A percentile compares a stretch with the other conserved stretches of the same genome.
Conservation (phyloP, 2,888 invertebrate genomes). For the Phytoseiulus persimilis region DNA sequence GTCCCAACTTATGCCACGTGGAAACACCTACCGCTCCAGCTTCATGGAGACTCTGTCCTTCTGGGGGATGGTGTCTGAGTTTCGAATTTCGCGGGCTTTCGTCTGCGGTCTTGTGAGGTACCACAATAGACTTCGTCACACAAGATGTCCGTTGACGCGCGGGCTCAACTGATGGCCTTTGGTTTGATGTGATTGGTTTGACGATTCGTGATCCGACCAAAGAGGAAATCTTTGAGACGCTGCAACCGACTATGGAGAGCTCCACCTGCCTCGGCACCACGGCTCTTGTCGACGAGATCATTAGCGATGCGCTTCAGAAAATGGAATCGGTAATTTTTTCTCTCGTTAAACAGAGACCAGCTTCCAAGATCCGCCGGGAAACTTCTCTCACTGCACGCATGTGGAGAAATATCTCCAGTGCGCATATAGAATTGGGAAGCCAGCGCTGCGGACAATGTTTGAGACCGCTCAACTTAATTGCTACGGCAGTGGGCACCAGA, state of each 20-base stretch:
- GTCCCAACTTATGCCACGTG: too few species aligned
- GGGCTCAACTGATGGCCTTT: background rate
- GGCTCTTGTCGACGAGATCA: slow-evolving; percentile 19
- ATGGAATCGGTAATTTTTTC: background rate
- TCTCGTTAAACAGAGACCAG: background rate
- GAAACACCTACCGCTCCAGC: too few species aligned
- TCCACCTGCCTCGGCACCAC: background rate
- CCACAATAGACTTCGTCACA: background rate
- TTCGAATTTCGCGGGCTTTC: background rate
- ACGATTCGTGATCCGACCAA: background rate
- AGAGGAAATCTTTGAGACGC: background rate
- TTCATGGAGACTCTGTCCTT: too few species aligned
- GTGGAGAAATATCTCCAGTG: too few species aligned
- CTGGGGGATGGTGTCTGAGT: too few species aligned
- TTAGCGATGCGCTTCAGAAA: slow-evolving; percentile 19
- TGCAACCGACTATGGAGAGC: background rate
- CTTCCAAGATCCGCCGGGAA: background rate
- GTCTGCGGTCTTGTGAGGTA: background rate
- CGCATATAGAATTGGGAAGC: too few species aligned
- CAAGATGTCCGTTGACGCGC: background rate
- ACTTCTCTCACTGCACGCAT: too few species aligned
- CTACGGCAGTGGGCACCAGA: too few species aligned
- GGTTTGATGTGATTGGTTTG: too few species aligned
- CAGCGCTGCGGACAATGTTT: too few species aligned
- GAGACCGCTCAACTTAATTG: too few species aligned